Percentiles rank a stretch among this genome's conserved stretches.
Conservation (phyloP, 2,888 invertebrate species). For the Nymphalis c-album region DNA sequence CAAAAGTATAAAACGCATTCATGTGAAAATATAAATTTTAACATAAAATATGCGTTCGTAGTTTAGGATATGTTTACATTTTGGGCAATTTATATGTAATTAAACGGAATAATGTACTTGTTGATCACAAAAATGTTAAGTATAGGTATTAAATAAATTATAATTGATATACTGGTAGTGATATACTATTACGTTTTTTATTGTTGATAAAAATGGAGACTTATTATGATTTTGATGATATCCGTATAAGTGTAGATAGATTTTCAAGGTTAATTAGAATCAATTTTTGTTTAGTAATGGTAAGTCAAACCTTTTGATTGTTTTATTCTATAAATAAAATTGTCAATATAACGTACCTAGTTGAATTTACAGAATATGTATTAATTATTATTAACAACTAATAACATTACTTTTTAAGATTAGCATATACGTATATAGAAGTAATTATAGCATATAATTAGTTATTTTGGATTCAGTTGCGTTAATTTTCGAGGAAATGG, state of each 20-base stretch:
- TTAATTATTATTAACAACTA: too few species aligned
- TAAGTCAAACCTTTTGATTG: too few species aligned
- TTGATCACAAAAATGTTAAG: neutral
- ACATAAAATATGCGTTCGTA: neutral
- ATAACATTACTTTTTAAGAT: too few species aligned
- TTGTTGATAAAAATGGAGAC: neutral
- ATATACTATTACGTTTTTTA: neutral
- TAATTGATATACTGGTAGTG: slow-evolving; percentile 16
- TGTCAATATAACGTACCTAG: too few species aligned
- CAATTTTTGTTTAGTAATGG: neutral
- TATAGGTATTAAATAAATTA: slow-evolving; percentile 13
- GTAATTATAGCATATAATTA: too few species aligned
- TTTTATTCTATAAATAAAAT: too few species aligned
- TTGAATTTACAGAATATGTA: too few species aligned
- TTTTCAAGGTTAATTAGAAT: slow-evolving; percentile 10
- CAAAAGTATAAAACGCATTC: too few species aligned
- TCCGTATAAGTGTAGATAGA: neutral
- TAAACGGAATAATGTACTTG: neutral
- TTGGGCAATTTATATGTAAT: neutral
- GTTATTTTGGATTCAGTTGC: too few species aligned
- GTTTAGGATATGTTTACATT: neutral
- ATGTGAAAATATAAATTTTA: too few species aligned
- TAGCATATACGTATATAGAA: too few species aligned
- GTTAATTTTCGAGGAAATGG: too few species aligned
- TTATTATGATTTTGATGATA: slow-evolving; percentile 20